Conservation (phyloP, 2,888 invertebrate genomes). For the Thereva unica region DNA sequence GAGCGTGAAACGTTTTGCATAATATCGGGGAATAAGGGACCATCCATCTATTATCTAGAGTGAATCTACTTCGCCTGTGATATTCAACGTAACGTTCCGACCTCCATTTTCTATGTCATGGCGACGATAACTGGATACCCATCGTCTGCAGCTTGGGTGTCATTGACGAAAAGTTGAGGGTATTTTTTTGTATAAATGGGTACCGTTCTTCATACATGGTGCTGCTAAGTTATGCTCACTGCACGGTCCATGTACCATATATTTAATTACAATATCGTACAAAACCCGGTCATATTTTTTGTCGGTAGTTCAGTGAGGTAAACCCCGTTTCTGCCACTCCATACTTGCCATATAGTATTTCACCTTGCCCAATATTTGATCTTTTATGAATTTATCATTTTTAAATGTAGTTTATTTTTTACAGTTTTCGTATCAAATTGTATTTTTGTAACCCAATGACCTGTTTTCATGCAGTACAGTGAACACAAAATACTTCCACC, state of each 20-base stretch:
- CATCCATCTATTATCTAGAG: slow-evolving; percentile 6
- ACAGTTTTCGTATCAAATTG: too few species aligned
- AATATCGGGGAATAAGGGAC: background rate
- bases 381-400: background rate
- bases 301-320: slow-evolving; percentile 45
- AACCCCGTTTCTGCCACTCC: slow-evolving; percentile 48
- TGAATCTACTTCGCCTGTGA: too few species aligned
- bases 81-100: too few species aligned
- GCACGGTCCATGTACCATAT: slow-evolving; percentile 51
- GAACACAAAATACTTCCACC: too few species aligned
- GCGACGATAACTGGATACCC: background rate
- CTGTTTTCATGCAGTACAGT: too few species aligned
- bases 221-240: background rate
- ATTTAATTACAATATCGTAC: slow-evolving; percentile 44
- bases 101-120: too few species aligned
- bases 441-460: too few species aligned
- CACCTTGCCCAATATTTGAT: background rate
- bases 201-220: slow-evolving; percentile 6
- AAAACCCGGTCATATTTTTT: slow-evolving; percentile 39
- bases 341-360: slow-evolving; percentile 41
- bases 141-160: background rate
- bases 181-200: slow-evolving; percentile 11
- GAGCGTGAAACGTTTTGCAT: background rate
- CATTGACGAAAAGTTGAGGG: background rate
- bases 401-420: too few species aligned